Evolutionary conservation across 2,888 invertebrate species (phyloP).

Genomic region (Hypsopygia costalis): DNA sequence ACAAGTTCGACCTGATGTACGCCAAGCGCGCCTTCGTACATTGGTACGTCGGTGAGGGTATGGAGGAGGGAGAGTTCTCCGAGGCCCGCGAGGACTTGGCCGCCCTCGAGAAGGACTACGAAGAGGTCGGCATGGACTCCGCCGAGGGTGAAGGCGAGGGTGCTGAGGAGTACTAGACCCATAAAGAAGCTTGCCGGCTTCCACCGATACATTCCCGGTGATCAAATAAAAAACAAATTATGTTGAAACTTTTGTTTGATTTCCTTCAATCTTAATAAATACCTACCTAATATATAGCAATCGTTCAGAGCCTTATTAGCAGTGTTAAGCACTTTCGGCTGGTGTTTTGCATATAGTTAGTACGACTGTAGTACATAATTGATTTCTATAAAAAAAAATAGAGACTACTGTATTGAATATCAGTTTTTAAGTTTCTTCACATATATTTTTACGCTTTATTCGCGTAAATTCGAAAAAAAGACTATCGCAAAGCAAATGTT

Average conservation of each 20-base stretch:
- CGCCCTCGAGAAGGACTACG: constrained; percentile 92
- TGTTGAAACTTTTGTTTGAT: constrained; percentile 43
- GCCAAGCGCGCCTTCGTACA: constrained; percentile 98
- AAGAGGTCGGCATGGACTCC: constrained; percentile 93
- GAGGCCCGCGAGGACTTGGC: constrained; percentile 84
- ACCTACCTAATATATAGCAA: too few species aligned
- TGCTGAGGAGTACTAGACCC: constrained; percentile 87
- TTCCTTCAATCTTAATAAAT: constrained; percentile 16
- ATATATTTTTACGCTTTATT: too few species aligned
- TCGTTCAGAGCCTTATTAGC: too few species aligned
- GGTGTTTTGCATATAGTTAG: too few species aligned
- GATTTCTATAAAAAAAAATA: too few species aligned
- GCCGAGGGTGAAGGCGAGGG: constrained; percentile 90
- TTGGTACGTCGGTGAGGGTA: constrained; percentile 94
- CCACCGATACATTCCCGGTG: constrained; percentile 67
- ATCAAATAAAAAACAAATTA: constrained; percentile 53
- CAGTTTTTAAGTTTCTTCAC: too few species aligned
- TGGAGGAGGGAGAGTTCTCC: constrained; percentile 94
- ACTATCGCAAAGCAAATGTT: too few species aligned
- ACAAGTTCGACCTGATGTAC: constrained; percentile 98
- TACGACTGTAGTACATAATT: too few species aligned
- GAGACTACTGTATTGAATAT: too few species aligned
- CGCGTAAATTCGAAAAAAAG: too few species aligned
- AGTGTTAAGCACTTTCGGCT: too few species aligned
- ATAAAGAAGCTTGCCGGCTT: constrained; percentile 41